Base-by-base conservation (phyloP, 2,797 vertebrate species). In the Gallirallus australis region DNA sequence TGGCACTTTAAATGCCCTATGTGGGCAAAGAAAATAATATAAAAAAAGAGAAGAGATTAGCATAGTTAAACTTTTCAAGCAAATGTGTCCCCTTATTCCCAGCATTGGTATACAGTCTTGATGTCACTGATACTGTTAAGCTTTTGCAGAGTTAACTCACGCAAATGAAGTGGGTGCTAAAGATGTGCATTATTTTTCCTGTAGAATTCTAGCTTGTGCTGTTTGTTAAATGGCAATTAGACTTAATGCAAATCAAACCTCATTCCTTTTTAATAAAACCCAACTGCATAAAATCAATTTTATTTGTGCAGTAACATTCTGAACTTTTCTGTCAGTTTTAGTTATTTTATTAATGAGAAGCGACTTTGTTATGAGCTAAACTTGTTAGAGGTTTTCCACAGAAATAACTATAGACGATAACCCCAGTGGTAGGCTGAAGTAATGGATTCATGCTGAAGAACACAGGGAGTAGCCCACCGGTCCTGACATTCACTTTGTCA, bases 401-500 rank as follows among this genome's bases (percentile, higher is more conserved):
- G 33, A 47, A 72, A 27, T 31, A 37, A 17, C 10, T 5, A 30
- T 3, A 18, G 9, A 37, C 12, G 15, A 14, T 12, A 61, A 40
- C 69, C 40, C 59, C 19, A 40, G 3, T 0, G 1, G 25, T 0
- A n/a, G 59, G 12, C 42, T 11, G 12, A 61, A 50, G 23, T 7
- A 33, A 42, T 1, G 15, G 66, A 61, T 31, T 59, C 37, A 25
- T 20, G 23, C 40, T 57, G 2, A 24, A 35, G n/a, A 5, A 28
- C 2, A 13, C 11, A 12, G 47, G 48, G 40, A 71, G 20, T 11
- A 31, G 18, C 10, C 4, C 25, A 0, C 1, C 0, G 11, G 3
- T n/a, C 5, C 65, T 0, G 4, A 2, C 3, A 2, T 8, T 60
- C 8, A 24, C 20, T 48, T 47, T 2, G 3, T 8, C 60, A 8